Conservation (phyloP, 1,140 invertebrate species). For the Lucilia sericata region DNA sequence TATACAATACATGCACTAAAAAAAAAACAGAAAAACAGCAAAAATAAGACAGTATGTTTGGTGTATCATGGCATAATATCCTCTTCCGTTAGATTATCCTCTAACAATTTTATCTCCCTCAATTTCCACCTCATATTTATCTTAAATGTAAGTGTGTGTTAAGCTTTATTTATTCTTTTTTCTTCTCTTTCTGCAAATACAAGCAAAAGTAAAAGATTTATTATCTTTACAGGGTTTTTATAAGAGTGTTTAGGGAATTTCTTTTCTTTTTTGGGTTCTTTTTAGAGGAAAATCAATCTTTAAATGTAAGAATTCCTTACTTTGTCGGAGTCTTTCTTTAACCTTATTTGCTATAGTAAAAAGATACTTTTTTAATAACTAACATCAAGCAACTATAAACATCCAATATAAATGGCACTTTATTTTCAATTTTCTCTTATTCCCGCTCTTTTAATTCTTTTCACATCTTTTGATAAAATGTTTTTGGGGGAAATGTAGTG, state of each 20-base stretch:
- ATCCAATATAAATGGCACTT: background rate
- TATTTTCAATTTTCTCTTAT: background rate
- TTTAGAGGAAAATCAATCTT: background rate
- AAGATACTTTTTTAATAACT: background rate
- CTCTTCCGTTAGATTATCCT: background rate
- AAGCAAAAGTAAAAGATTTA: background rate
- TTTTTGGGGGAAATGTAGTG: no score
- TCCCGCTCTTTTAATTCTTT: background rate
- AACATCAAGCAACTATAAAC: background rate
- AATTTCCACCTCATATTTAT: slow-evolving; percentile 13
- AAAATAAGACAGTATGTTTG: background rate
- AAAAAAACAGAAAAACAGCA: background rate
- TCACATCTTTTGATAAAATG: no score
- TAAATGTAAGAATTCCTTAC: background rate
- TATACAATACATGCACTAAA: no score
- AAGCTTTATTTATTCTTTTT: background rate
- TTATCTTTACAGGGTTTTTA: background rate
- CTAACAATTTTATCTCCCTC: background rate
- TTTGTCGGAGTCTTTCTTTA: background rate
- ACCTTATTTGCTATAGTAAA: background rate
- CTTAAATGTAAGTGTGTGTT: background rate
- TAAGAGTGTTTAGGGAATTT: background rate
- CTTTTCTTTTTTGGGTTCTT: background rate
- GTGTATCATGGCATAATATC: background rate
- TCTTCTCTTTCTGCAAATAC: background rate